Evolutionary conservation across 2,113 vertebrate genomes (phyloP), one percentile per base, ranked within the genome.

Genomic region (Gnathonemus longibarbis): DNA sequence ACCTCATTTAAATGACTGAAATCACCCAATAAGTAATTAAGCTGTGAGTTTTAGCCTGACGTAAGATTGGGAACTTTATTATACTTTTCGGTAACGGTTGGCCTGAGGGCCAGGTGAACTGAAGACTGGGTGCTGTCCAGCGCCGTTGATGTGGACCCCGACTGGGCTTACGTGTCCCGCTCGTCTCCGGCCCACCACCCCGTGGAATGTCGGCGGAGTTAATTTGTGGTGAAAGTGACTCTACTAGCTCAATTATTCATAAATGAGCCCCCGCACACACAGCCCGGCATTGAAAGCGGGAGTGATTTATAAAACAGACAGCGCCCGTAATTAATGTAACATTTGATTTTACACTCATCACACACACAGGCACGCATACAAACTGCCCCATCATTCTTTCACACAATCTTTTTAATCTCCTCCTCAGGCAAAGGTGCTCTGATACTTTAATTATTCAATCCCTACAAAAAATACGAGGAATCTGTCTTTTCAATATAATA

Each of bases 261-360:
- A 80, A 80, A 80, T 49, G 84, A 53, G 84, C 49, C 84, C 48
- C 48, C 27, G 39, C 83, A 85, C 45, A 85, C 74, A 49, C 42
- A 24, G 15, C 19, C 83, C 39, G 21, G 3, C 5, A 31, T 19
- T 13, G 49, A 87, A 87, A 35, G 46, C 13, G n/a, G 45, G n/a
- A n/a, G 83, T 84, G 21, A 87, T 87, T 52, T 87, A 35, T 87
- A 52, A 87, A 48, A 31, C 27, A 50, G 46, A 87, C 49, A 31
- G 49, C 13, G 11, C 84, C n/a, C 24, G n/a, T 87, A 87, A 87
- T 87, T 46, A 87, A 87, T 87, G 84, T 87, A 52, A 87, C 84
- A 87, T 87, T 87, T 87, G 24, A 52, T 49, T 52, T 87, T 46
- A 87, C 49, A 52, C n/a, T 87, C 84, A 87, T 87, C 84, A 50